Evolutionary conservation across 1,140 invertebrate genomes (phyloP).

Genomic region (Hyles euphorbiae): DNA sequence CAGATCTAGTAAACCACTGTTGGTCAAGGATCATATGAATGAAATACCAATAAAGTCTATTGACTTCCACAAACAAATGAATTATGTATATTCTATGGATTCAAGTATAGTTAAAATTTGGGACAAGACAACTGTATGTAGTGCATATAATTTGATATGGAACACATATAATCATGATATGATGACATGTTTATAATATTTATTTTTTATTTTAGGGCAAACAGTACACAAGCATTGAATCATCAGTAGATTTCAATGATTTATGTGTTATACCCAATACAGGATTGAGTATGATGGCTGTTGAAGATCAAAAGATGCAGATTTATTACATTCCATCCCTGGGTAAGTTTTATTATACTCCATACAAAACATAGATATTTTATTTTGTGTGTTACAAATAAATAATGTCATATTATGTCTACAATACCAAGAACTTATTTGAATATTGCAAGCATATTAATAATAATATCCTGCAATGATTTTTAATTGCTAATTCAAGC

Average conservation of each 20-base stretch:
- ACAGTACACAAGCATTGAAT: conserved; percentile 94
- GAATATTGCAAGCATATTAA: too few species aligned
- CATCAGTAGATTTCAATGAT: conserved; percentile 90
- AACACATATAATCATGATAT: too few species aligned
- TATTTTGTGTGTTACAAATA: not conserved
- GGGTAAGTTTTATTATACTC: conserved; percentile 38
- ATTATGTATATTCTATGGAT: conserved; percentile 95
- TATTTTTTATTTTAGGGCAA: conserved; percentile 83
- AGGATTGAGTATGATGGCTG: conserved; percentile 95
- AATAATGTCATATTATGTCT: too few species aligned
- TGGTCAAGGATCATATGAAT: conserved; percentile 97
- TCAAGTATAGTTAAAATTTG: conserved; percentile 95
- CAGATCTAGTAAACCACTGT: conserved; percentile 90
- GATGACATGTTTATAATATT: not conserved
- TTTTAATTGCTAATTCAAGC: too few species aligned
- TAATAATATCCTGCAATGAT: too few species aligned
- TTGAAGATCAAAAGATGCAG: conserved; percentile 95
- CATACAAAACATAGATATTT: not conserved
- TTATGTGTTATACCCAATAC: conserved; percentile 92
- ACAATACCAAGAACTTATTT: too few species aligned
- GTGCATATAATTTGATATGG: not conserved
- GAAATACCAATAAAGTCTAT: conserved; percentile 93
- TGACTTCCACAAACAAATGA: conserved; percentile 88
- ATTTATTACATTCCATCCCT: conserved; percentile 96
- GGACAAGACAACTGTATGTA: conserved; percentile 90